Evolutionary conservation across 2,113 vertebrate species (phyloP), one percentile per base, ranked within the genome.

Genomic region (Scalopus aquaticus): DNA sequence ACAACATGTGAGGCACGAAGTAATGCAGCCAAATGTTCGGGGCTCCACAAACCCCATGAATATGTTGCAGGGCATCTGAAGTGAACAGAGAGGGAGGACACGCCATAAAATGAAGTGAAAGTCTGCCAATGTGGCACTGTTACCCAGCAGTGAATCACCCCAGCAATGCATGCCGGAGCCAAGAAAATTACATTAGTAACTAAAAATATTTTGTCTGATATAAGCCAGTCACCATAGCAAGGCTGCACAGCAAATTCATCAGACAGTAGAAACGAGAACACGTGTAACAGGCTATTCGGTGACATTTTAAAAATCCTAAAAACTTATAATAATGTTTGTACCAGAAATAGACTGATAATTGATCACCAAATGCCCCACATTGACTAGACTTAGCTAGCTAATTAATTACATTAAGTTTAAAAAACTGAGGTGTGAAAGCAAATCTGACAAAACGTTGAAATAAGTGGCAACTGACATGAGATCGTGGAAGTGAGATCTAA

Each of bases 181-280:
- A 96, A 93, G 51, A 79, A 26, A 91, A 77, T 32, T 62, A 19
- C 64, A 81, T 80, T 35, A 35, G 39, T n/a, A 87, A 72, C 70
- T 54, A 95, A 81, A 94, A 92, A 26, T 49, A 74, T 64, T 90
- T 91, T 76, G 54, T 76, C 22, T 46, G 42, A 62, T 58, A 70
- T 26, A 46, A 91, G 42, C 42, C 65, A 77, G 8, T 73, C 19
- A 80, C 22, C 10, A 51, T 17, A 39, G 54, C 51, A 69, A 16
- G 28, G 13, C 39, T 70, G 30, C 24, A 69, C 54, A 88, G 62
- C 56, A 16, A 51, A 60, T 37, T 67, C 65, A 74, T 64, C 24
- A 51, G 12, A 65, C 30, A 20, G 2, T 78, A 76, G 74, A 86
- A 95, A 88, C 58, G 24, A 84, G 35, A 78, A 58, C 0, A 12